These are phyloP conservation scores for Indicator maculatus DNA, from an alignment of 2,113 vertebrate species.

Conservation along the genomic window DNA sequence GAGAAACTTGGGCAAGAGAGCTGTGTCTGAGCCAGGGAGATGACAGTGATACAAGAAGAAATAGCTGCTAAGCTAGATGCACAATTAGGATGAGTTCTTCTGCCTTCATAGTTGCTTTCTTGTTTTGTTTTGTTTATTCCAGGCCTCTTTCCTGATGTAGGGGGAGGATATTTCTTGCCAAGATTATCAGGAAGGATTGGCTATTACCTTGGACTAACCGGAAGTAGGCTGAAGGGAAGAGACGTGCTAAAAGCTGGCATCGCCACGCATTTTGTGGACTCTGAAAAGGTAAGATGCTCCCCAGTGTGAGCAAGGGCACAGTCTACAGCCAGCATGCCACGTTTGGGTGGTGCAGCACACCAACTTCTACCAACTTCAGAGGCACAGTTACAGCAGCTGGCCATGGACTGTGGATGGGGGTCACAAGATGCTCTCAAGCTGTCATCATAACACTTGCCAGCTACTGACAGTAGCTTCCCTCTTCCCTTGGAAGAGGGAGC, in stretches of 20 bases:
- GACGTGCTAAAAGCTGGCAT: constrained; percentile 89
- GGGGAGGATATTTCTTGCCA: constrained; percentile 94
- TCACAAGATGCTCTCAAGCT: background rate
- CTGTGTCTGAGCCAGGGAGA: background rate
- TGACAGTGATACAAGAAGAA: background rate
- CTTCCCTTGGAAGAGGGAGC: background rate
- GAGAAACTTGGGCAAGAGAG: background rate
- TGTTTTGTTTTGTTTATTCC: constrained; percentile 24
- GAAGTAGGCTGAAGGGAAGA: constrained; percentile 90
- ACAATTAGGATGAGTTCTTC: background rate
- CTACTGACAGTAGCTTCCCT: background rate
- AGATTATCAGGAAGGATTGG: constrained; percentile 89
- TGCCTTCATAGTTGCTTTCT: background rate
- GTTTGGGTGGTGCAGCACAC: background rate
- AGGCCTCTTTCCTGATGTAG: constrained; percentile 97
- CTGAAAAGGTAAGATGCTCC: constrained; percentile 80
- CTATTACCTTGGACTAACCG: constrained; percentile 89
- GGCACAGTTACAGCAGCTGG: background rate
- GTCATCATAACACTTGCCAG: background rate
- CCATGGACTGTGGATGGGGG: accelerated
- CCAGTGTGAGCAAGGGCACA: background rate
- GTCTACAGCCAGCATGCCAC: accelerated
- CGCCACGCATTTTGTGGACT: constrained; percentile 93
- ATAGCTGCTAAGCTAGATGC: background rate
- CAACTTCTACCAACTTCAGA: accelerated